These are phyloP conservation scores for Sebastes minor DNA, from an alignment of 2,797 vertebrate genomes.

Conservation along the genomic window DNA sequence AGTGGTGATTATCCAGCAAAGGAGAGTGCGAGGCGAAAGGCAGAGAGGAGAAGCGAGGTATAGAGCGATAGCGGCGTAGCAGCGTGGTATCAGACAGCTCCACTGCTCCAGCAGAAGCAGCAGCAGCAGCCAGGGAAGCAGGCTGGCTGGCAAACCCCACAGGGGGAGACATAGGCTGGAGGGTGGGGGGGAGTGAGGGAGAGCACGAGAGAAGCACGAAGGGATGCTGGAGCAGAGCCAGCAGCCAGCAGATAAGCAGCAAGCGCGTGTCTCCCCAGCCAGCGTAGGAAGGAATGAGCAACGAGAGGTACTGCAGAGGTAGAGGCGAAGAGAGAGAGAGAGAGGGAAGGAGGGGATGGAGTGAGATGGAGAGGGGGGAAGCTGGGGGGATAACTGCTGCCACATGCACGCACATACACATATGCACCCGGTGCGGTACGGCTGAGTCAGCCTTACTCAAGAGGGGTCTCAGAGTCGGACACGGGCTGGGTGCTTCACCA, in stretches of 20 bases:
- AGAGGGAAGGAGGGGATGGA: slow-evolving; percentile 28
- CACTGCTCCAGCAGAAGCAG: slow-evolving; percentile 35
- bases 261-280: slow-evolving; percentile 51
- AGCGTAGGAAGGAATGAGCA: slow-evolving; percentile 64
- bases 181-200: slow-evolving; percentile 6
- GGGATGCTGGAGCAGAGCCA: slow-evolving; percentile 62
- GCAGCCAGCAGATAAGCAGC: slow-evolving; percentile 55
- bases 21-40: slow-evolving; percentile 46
- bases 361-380: not conserved
- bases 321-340: slow-evolving; percentile 51
- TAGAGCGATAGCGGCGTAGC: slow-evolving; percentile 35
- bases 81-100: slow-evolving; percentile 45
- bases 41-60: slow-evolving; percentile 37
- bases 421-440: slow-evolving; percentile 11
- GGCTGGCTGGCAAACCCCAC: slow-evolving; percentile 48
- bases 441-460: slow-evolving; percentile 71
- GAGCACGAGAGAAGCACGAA: slow-evolving; percentile 50
- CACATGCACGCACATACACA: slow-evolving; percentile 50
- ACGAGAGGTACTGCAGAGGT: slow-evolving; percentile 76
- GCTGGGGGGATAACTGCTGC: slow-evolving; percentile 42
- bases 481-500: slow-evolving; percentile 29
- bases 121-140: slow-evolving; percentile 52
- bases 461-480: slow-evolving; percentile 54
- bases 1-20: slow-evolving; percentile 52
- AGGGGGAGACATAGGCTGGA: slow-evolving; percentile 49